Base-by-base conservation (phyloP, 2,888 invertebrate species). In the Drosophila lacicola region DNA sequence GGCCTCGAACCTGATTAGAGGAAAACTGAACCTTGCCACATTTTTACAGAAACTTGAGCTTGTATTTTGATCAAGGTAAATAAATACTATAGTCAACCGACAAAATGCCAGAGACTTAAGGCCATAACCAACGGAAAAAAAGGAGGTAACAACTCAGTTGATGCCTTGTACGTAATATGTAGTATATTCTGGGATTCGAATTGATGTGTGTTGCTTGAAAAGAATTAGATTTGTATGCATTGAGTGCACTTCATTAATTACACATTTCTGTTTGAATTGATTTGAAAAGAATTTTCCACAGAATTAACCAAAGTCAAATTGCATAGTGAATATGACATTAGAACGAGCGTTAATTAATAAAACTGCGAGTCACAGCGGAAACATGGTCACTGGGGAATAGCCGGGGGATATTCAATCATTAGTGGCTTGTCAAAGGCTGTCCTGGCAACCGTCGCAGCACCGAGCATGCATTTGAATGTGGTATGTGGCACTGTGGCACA, bases 321-420 rank as follows among this genome's bases (percentile, higher is more conserved):
- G 14, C 17, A 25, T 2, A 1, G 33, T n/a, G 13, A n/a, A 39
- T 45, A 34, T 46, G 10, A 41, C 14, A 56, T 25, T 14, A 19
- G 50, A 14, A 34, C 11, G 33, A 44, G 11, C 53, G 41, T 67
- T 73, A 72, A 72, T 72, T 72, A 73, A 21, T 33, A 49, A 29
- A 33, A 49, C 46, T 62, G 25, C 10, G 17, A 29, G 55, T 53
- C 62, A 62, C 62, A 50, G 46, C 3, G n/a, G 34, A n/a, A 11
- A 13, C 39, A 25, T 4, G 39, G 36, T n/a, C 36, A 37, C 8
- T n/a, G 17, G n/a, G 39, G 44, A 14, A 17, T 11, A n/a, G 14
- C 14, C 2, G 2, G 10, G n/a, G 10, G 37, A 25, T 41, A 62
- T 55, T 67, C 58, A 67, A 71, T 75, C 68, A 75, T 76, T 76